Base-by-base conservation (phyloP, 2,113 vertebrate genomes). In the Limanda limanda region DNA sequence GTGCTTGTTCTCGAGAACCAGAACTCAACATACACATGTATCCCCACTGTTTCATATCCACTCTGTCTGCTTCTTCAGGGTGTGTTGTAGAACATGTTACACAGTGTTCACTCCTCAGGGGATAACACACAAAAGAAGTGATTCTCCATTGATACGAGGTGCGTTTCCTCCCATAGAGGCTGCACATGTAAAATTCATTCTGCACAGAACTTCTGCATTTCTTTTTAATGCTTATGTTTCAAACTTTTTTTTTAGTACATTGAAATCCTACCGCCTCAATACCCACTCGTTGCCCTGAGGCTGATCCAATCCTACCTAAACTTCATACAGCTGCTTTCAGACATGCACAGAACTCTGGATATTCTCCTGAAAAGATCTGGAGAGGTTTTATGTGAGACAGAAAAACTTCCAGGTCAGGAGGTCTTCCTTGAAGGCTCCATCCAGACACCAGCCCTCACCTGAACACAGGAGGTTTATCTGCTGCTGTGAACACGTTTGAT, bases 271-370 rank as follows among this genome's bases (percentile, higher is more conserved):
- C 21, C n/a, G 55, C 42, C 51, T 71, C 68, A 40, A 78, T 37
- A 56, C 21, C 40, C 51, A 7, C 54, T 68, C 47, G 61, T 40
- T 72, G 13, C 68, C 61, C 61, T 23, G 18, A 48, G 62, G 37
- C 78, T 71, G 31, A 74, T 76, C 31, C 1, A 40, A 40, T 81
- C n/a, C 45, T 17, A 5, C 40, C 35, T 20, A 24, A 37, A 45
- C 65, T 71, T 37, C 45, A 10, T n/a, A 69, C 60, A 9, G 20
- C 51, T 54, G 18, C 18, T n/a, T n/a, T 54, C 51, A 54, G 8
- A 54, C 51, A 54, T 21, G 20, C 20, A 54, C 51, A 0, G 20
- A 14, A 52, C 37, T 40, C 37, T 40, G 37, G 2, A 13, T 42
- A 13, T 42, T 42, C 40, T 48, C 45, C 45, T 48, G 14, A 48